phyloP scores from a whole-genome alignment of 2,113 vertebrate genomes.

The Platichthys flesus region DNA sequence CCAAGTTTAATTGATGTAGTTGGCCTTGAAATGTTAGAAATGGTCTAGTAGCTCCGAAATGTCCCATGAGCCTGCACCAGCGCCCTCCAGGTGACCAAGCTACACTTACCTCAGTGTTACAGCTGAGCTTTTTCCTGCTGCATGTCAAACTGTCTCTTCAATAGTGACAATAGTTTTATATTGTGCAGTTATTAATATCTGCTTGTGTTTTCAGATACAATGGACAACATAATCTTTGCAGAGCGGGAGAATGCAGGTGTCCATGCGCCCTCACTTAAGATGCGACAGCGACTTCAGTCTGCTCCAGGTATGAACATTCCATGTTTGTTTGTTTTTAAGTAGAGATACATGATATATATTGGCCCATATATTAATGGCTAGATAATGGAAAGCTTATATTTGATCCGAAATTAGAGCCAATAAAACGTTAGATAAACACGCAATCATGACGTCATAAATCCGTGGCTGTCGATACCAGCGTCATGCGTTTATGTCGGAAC shows the following conservation, averaged over 20 bases:
- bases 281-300: slow-evolving; percentile 69
- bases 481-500: no score
- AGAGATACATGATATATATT: no score
- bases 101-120: not conserved
- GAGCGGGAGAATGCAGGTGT: slow-evolving; percentile 63
- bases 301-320: slow-evolving; percentile 59
- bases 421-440: no score
- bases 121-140: not conserved
- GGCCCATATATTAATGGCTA: no score
- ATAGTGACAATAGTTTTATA: not conserved
- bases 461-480: no score
- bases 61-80: not conserved
- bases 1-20: not conserved
- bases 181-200: not conserved
- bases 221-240: slow-evolving; percentile 60
- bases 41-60: no score
- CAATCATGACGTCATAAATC: no score
- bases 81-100: not conserved
- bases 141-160: not conserved
- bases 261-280: slow-evolving; percentile 46
- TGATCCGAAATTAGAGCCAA: no score
- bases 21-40: not conserved
- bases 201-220: slow-evolving; percentile 44
- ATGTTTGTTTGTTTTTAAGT: not conserved
- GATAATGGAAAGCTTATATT: no score